A percentile compares a stretch with the other conserved stretches of the same genome.
Conservation (phyloP, 64 coral and sea anemone species). For the Stichodactyla helianthus region DNA sequence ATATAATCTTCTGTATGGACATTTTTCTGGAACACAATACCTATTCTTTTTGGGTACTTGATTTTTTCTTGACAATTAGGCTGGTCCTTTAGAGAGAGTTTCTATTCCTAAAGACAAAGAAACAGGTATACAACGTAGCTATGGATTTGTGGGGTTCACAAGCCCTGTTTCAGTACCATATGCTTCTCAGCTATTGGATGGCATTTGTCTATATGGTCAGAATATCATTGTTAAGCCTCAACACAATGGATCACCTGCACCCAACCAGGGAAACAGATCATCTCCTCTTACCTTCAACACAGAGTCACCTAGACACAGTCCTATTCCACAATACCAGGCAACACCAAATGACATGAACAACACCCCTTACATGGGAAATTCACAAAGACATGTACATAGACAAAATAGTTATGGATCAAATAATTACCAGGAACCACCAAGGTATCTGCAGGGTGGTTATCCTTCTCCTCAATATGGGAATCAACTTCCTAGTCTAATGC, state of each 20-base stretch:
- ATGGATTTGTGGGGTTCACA: constrained; percentile 85
- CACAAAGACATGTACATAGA: neutral
- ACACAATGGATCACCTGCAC: neutral
- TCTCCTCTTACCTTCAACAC: neutral
- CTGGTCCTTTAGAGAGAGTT: constrained; percentile 78
- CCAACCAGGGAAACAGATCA: neutral
- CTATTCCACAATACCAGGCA: neutral
- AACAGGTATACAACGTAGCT: constrained; percentile 59
- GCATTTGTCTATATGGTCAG: constrained; percentile 72
- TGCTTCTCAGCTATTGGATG: constrained; percentile 74
- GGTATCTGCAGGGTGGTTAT: neutral
- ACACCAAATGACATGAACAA: neutral
- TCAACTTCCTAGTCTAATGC: neutral
- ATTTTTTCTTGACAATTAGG: constrained; percentile 42
- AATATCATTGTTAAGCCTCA: constrained; percentile 56
- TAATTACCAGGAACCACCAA: neutral
- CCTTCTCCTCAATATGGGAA: neutral
- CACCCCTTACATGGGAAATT: neutral
- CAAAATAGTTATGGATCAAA: neutral
- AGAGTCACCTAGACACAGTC: neutral
- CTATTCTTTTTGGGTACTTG: neutral
- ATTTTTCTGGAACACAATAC: neutral
- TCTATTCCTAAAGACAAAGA: constrained; percentile 90
- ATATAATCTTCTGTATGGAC: neutral
- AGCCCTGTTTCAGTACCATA: constrained; percentile 62